A percentile compares a stretch with the other conserved stretches of the same genome.
These are phyloP conservation scores for Linnaemya tessellans DNA, from an alignment of 2,888 invertebrate species.

Conservation along the genomic window DNA sequence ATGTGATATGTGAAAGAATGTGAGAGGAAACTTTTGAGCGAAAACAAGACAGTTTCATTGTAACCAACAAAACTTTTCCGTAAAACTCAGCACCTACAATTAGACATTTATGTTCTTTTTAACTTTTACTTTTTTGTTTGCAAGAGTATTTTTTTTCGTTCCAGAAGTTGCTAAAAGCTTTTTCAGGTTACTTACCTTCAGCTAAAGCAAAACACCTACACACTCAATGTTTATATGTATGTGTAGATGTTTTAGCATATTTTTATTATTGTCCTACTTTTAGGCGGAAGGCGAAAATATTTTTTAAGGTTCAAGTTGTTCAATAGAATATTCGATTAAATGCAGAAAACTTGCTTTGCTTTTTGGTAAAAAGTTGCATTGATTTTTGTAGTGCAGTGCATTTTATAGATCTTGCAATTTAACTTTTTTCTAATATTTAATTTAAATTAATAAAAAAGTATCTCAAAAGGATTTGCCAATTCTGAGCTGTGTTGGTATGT, in stretches of 20 bases:
- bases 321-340: background rate
- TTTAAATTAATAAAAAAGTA: constrained; percentile 66
- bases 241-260: background rate
- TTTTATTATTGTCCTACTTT: constrained; percentile 50
- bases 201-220: constrained; percentile 10
- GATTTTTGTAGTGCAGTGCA: background rate
- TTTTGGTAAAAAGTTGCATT: background rate
- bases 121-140: constrained; percentile 1
- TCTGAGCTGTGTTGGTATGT: background rate
- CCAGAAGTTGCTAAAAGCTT: constrained; percentile 53
- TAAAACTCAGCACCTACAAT: constrained; percentile 5
- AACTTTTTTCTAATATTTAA: background rate
- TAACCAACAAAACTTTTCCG: constrained; percentile 1
- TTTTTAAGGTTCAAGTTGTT: background rate
- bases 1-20: background rate
- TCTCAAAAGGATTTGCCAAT: constrained; percentile 46
- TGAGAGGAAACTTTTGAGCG: background rate
- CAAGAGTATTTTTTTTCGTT: background rate
- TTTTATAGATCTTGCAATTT: background rate
- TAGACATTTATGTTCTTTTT: background rate
- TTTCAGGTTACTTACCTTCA: constrained; percentile 39
- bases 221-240: background rate
- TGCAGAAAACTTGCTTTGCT: background rate
- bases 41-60: background rate
- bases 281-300: constrained; percentile 2